These are phyloP conservation scores for Acarapis woodi DNA, from an alignment of 1,140 invertebrate genomes.

Conservation along the genomic window DNA sequence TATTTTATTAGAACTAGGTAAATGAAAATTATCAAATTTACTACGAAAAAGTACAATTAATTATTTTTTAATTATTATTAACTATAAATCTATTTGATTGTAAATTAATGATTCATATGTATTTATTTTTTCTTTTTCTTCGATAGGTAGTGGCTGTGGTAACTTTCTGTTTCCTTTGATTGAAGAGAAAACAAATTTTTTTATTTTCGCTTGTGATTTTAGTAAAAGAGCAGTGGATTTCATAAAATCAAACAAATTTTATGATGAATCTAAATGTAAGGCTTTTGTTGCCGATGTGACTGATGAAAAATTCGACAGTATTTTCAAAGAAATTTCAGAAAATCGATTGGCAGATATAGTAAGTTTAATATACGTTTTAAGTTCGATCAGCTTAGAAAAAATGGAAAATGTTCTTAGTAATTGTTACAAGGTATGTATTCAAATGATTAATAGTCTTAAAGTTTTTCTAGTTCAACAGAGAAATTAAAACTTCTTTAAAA, in stretches of 20 bases:
- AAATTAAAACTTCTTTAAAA: no score
- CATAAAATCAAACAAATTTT: constrained; percentile 33
- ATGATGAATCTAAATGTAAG: constrained; percentile 28
- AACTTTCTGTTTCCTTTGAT: constrained; percentile 81
- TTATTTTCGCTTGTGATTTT: constrained; percentile 76
- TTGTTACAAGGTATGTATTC: constrained; percentile 28
- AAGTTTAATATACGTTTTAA: constrained; percentile 46
- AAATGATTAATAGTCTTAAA: no score
- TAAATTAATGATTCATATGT: background rate
- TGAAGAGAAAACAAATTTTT: constrained; percentile 36
- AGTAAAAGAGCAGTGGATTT: constrained; percentile 64
- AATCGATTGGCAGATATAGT: constrained; percentile 29
- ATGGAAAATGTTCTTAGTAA: constrained; percentile 36
- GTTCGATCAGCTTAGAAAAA: constrained; percentile 44
- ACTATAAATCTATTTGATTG: no score
- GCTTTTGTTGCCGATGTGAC: constrained; percentile 36
- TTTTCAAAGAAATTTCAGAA: constrained; percentile 24
- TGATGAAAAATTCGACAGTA: constrained; percentile 10
- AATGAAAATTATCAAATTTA: no score
- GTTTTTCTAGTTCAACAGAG: no score
- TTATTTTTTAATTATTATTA: no score
- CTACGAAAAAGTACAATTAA: no score
- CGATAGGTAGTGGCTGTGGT: constrained; percentile 89
- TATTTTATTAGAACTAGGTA: constrained; percentile 1
- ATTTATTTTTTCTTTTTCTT: constrained; percentile 26